These are phyloP conservation scores for Tetrax tetrax DNA, from an alignment of 2,113 vertebrate species.

Conservation along the genomic window DNA sequence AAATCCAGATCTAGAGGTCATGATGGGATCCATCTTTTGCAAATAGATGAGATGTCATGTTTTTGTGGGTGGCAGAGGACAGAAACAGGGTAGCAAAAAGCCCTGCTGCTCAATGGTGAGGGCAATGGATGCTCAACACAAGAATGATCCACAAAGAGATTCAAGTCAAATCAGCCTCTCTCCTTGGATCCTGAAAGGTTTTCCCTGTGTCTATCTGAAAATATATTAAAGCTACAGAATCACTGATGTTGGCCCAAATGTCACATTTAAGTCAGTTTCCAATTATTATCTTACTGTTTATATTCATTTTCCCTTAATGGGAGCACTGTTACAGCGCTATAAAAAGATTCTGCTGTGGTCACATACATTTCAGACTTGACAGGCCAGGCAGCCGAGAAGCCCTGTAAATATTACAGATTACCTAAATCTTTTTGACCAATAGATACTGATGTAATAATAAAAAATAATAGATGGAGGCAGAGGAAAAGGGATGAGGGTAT, in stretches of 20 bases:
- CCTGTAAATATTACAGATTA: background rate
- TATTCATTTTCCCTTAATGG: constrained; percentile 9
- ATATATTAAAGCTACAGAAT: background rate
- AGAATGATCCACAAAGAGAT: background rate
- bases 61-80: background rate
- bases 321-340: background rate
- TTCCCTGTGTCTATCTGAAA: background rate
- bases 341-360: background rate
- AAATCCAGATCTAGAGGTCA: background rate
- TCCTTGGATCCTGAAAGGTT: background rate
- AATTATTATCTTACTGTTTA: constrained; percentile 17
- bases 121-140: background rate
- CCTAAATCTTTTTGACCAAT: background rate
- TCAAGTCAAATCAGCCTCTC: background rate
- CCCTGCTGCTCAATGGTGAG: background rate
- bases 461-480: background rate
- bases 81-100: background rate
- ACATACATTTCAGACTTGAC: background rate
- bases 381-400: background rate
- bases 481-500: background rate
- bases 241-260: background rate
- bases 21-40: background rate
- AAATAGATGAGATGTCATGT: background rate
- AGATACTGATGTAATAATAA: background rate
- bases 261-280: background rate